A percentile compares a stretch with the other conserved stretches of the same genome.
Evolutionary conservation across 1,140 invertebrate species (phyloP).

Genomic region (Zaprionus davidi): DNA sequence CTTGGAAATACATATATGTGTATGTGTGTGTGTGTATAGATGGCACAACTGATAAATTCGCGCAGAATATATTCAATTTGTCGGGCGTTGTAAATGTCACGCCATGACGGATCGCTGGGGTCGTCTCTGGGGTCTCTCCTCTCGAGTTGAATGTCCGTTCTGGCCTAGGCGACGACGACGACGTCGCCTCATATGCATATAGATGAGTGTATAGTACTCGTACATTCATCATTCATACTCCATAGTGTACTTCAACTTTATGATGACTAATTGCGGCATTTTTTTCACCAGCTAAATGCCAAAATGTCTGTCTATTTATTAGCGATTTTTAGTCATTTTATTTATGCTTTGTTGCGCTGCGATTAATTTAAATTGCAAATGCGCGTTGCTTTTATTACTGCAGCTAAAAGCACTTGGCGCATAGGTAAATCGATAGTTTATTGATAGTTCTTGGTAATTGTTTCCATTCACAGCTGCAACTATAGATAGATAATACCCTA

Average conservation of each 20-base stretch:
- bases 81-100: conserved; percentile 76
- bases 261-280: conserved; percentile 75
- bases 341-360: conserved; percentile 41
- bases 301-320: conserved; percentile 69
- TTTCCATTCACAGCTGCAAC: neutral
- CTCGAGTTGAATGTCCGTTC: conserved; percentile 72
- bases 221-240: conserved; percentile 6
- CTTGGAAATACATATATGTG: conserved; percentile 26
- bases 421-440: conserved; percentile 6
- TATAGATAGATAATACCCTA: neutral
- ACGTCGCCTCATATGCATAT: conserved; percentile 25
- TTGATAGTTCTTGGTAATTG: neutral
- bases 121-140: conserved; percentile 58
- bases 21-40: conserved; percentile 29
- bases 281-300: conserved; percentile 70
- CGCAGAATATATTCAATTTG: conserved; percentile 69
- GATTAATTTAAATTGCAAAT: conserved; percentile 72
- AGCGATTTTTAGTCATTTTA: conserved; percentile 48
- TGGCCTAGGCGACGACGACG: neutral
- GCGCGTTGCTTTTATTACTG: conserved; percentile 17
- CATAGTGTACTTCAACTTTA: conserved; percentile 36
- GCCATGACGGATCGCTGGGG: conserved; percentile 74
- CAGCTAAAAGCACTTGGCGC: conserved; percentile 8
- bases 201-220: neutral
- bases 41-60: conserved; percentile 70